phyloP scores from a whole-genome alignment of 2,797 vertebrate species.

The Sebastes minor region DNA sequence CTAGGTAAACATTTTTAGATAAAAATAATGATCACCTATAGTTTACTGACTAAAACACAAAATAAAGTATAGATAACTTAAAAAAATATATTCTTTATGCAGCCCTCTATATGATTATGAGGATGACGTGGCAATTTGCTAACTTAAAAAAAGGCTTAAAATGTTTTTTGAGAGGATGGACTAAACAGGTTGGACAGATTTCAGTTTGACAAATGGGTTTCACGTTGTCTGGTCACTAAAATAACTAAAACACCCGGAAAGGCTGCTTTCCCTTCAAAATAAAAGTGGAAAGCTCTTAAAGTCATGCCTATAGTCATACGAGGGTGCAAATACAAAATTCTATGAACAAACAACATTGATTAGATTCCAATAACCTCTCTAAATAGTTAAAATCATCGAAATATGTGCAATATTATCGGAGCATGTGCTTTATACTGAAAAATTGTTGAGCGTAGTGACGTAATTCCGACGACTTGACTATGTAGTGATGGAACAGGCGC shows the following conservation, averaged over 20 bases:
- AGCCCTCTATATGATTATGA: background rate
- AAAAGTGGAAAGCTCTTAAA: background rate
- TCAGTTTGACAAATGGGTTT: background rate
- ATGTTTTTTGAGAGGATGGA: too few species aligned
- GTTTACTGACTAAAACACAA: background rate
- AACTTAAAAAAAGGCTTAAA: background rate
- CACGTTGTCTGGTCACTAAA: background rate
- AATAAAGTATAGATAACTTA: background rate
- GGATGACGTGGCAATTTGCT: background rate
- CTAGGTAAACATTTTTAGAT: background rate
- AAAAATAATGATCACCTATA: too few species aligned
- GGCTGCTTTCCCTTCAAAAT: conserved; percentile 38
- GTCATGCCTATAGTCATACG: accelerated
- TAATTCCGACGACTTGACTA: background rate
- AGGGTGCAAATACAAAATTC: accelerated
- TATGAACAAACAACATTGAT: accelerated
- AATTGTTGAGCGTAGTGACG: accelerated
- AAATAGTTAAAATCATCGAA: too few species aligned
- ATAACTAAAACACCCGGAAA: background rate
- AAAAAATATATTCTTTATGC: background rate
- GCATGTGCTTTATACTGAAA: conserved; percentile 32
- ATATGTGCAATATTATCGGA: accelerated
- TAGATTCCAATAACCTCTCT: accelerated
- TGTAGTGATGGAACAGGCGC: background rate
- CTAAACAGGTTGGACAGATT: too few species aligned